These are phyloP conservation scores for Excalfactoria chinensis DNA, from an alignment of 2,113 vertebrate species.

Conservation along the genomic window DNA sequence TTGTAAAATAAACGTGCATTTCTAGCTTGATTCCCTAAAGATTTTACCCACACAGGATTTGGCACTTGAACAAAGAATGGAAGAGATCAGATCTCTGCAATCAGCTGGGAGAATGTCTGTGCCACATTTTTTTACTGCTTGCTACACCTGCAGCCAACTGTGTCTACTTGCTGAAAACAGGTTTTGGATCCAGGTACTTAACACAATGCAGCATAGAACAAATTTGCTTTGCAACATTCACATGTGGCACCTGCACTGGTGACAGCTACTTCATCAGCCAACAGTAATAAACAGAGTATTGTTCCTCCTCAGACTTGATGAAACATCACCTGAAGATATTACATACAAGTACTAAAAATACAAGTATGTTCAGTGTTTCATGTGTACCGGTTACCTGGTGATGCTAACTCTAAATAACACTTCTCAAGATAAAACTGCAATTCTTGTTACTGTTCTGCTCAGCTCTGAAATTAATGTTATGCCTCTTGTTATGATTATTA, in stretches of 20 bases:
- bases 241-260: background rate
- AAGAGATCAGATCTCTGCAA: background rate
- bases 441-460: background rate
- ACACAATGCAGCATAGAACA: background rate
- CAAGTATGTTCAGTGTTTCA: background rate
- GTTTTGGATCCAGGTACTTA: background rate
- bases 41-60: background rate
- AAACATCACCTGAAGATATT: background rate
- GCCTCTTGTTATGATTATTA: background rate
- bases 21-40: background rate
- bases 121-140: background rate
- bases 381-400: background rate
- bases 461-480: background rate
- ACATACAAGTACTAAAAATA: background rate
- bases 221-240: background rate
- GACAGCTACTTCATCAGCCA: background rate
- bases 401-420: background rate
- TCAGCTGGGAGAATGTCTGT: background rate
- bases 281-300: background rate
- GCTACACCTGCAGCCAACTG: background rate
- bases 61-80: background rate
- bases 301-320: background rate
- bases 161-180: background rate
- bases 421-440: background rate
- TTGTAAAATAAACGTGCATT: background rate